These are phyloP conservation scores for Pachyrhynchus sulphureomaculatus DNA, from an alignment of 1,140 invertebrate species.

Conservation along the genomic window DNA sequence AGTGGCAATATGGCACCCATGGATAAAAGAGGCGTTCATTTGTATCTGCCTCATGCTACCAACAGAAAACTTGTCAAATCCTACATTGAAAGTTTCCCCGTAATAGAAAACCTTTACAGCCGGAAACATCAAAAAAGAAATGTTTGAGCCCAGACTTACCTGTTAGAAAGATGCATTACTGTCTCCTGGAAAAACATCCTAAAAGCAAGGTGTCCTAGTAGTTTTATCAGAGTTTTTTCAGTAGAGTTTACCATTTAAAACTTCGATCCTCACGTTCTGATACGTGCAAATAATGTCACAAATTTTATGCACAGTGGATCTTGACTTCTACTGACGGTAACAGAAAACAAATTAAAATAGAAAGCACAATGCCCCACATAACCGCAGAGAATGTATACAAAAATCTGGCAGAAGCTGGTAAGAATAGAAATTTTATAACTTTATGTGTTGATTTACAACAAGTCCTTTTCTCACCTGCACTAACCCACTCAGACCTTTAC, in stretches of 20 bases:
- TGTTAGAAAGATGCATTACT: too few relatives aligned
- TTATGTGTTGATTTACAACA: not conserved
- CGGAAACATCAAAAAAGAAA: not conserved
- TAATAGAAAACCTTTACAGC: not conserved
- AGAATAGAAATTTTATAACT: not conserved
- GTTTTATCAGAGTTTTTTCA: too few relatives aligned
- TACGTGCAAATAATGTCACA: too few relatives aligned
- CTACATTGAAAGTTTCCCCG: not conserved
- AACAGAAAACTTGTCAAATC: not conserved
- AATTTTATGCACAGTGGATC: too few relatives aligned
- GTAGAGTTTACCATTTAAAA: too few relatives aligned
- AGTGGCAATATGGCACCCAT: not conserved
- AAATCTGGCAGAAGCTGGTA: not conserved
- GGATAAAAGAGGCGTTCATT: not conserved
- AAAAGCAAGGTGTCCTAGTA: too few relatives aligned
- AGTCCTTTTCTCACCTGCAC: not conserved
- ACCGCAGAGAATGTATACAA: not conserved
- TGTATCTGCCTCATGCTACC: not conserved
- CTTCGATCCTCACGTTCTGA: too few relatives aligned
- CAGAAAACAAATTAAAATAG: not conserved
- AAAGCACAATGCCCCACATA: not conserved
- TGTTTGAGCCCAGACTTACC: too few relatives aligned
- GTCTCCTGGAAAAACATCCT: too few relatives aligned
- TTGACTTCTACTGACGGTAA: too few relatives aligned
- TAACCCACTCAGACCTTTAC: not conserved